Conservation (phyloP, 2,797 vertebrate species). For the Acanthurus tractus region DNA sequence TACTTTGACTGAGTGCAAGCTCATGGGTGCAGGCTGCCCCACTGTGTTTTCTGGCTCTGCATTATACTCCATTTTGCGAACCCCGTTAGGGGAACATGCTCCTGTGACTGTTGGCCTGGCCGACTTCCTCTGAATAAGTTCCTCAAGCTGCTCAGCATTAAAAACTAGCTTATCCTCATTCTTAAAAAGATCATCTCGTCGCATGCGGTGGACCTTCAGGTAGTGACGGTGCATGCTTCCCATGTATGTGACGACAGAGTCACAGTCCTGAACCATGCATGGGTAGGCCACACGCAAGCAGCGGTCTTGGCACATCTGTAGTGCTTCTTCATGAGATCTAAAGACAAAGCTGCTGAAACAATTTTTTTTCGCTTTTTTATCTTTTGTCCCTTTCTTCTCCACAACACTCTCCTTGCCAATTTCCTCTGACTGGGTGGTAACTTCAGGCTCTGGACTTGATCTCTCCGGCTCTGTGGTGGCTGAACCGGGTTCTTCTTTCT, state of each 20-base stretch:
- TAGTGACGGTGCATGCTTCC: constrained; percentile 95
- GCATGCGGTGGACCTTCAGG: constrained; percentile 88
- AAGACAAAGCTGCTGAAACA: constrained; percentile 48
- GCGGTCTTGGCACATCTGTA: constrained; percentile 96
- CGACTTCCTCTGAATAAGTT: constrained; percentile 86
- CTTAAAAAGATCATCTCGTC: constrained; percentile 77
- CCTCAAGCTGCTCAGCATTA: constrained; percentile 85
- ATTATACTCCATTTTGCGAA: constrained; percentile 82
- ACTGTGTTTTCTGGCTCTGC: constrained; percentile 71
- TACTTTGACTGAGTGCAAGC: constrained; percentile 76
- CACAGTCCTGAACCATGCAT: constrained; percentile 95
- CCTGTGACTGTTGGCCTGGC: constrained; percentile 70
- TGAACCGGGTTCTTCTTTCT: constrained; percentile 64
- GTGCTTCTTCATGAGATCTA: constrained; percentile 93
- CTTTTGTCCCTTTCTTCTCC: constrained; percentile 8
- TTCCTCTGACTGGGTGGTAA: constrained; percentile 35
- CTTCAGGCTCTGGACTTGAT: constrained; percentile 48
- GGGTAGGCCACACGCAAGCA: constrained; percentile 90
- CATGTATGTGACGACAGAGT: constrained; percentile 91
- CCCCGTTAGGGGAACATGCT: constrained; percentile 70
- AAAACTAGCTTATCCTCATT: constrained; percentile 87
- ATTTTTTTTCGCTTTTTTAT: constrained; percentile 8
- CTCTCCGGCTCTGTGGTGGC: constrained; percentile 52
- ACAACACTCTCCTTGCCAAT: constrained; percentile 2
- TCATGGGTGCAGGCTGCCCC: constrained; percentile 69